These are phyloP conservation scores for Ivindomyrus marchei DNA, from an alignment of 2,113 vertebrate species.

Conservation along the genomic window DNA sequence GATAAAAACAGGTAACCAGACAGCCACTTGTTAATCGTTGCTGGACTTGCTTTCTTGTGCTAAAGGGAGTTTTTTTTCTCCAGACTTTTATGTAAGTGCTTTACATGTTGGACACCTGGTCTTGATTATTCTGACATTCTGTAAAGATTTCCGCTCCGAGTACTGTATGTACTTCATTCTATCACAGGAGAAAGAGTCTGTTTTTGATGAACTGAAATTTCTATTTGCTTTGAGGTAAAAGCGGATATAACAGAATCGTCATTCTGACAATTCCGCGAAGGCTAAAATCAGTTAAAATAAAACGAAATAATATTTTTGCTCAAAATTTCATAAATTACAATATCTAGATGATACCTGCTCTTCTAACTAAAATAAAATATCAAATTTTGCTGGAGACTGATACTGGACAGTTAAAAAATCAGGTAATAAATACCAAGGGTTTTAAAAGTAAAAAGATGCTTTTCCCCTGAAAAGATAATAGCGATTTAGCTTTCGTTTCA, in stretches of 20 bases:
- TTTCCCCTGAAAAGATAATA: not conserved
- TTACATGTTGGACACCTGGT: not conserved
- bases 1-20: conserved; percentile 23
- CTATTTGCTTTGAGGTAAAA: not conserved
- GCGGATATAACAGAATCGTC: not conserved
- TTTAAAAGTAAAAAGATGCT: not conserved
- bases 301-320: not conserved
- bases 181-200: not conserved
- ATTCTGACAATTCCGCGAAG: not conserved
- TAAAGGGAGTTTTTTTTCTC: not conserved
- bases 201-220: not conserved
- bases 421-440: not conserved
- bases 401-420: not conserved
- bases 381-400: not conserved
- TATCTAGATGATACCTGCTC: not conserved
- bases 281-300: not conserved
- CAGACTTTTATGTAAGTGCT: not conserved
- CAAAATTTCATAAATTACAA: not conserved
- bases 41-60: not conserved
- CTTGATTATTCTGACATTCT: conserved; percentile 6
- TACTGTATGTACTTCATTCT: not conserved
- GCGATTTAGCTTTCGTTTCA: not conserved
- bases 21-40: not conserved
- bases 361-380: not conserved
- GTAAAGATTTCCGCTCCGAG: not conserved